These are phyloP conservation scores for Phaedon cochleariae DNA, from an alignment of 2,888 invertebrate species.

Conservation along the genomic window DNA sequence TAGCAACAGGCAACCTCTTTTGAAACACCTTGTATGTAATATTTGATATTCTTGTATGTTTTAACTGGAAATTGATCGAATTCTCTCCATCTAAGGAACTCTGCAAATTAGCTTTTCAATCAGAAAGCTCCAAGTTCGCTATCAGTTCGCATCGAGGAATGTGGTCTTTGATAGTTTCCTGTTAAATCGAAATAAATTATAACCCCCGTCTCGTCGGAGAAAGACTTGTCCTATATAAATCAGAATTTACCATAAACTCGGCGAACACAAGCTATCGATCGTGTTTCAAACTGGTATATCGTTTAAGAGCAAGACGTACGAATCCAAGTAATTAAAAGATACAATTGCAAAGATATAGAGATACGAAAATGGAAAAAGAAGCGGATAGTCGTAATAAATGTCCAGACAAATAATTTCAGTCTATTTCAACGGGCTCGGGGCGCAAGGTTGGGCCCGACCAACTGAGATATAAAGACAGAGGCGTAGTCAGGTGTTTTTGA, in stretches of 20 bases:
- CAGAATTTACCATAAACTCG: slow-evolving; percentile 17
- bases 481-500: no score
- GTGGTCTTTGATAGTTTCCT: slow-evolving; percentile 2
- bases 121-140: background rate
- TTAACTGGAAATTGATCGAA: no score
- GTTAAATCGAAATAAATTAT: background rate
- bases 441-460: slow-evolving; percentile 21
- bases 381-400: slow-evolving; percentile 43
- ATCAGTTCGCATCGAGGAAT: background rate
- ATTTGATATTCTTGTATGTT: no score
- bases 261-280: slow-evolving; percentile 10
- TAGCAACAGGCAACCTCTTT: no score
- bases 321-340: slow-evolving; percentile 46
- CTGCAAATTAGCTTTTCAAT: no score
- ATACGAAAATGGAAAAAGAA: slow-evolving; percentile 44
- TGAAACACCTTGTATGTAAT: no score
- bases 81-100: no score
- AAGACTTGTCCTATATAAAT: slow-evolving; percentile 8
- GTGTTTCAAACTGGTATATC: slow-evolving; percentile 13
- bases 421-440: slow-evolving; percentile 38
- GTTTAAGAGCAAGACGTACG: slow-evolving; percentile 16
- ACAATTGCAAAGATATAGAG: slow-evolving; percentile 45
- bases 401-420: slow-evolving; percentile 43
- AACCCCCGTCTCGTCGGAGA: background rate
- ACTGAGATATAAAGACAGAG: slow-evolving; percentile 8